Percentiles rank a stretch among this genome's conserved stretches.
These are phyloP conservation scores for Trichechus manatus DNA, from an alignment of 2,113 vertebrate genomes.

Conservation along the genomic window DNA sequence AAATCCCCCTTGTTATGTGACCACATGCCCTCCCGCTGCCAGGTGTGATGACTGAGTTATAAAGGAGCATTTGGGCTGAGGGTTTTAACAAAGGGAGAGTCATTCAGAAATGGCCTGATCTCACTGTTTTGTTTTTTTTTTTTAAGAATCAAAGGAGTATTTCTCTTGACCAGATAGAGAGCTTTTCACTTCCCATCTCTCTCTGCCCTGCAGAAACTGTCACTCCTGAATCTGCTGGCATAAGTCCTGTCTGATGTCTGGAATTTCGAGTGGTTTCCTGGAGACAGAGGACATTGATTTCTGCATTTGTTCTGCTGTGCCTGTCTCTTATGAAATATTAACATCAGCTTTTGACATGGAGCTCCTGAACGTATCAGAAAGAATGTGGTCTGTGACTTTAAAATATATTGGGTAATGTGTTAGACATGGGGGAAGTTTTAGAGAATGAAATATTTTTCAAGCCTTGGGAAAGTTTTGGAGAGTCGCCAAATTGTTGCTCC, in stretches of 20 bases:
- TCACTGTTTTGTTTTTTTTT: background rate
- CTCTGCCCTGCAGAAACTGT: background rate
- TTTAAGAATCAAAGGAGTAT: background rate
- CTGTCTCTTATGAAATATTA: constrained; percentile 68
- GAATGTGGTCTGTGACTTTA: constrained; percentile 60
- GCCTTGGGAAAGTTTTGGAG: constrained; percentile 9
- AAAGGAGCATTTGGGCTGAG: background rate
- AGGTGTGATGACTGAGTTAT: background rate
- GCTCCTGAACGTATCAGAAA: constrained; percentile 71
- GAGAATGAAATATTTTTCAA: background rate
- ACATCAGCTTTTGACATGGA: constrained; percentile 61
- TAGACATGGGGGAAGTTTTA: constrained; percentile 24
- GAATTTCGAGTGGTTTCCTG: constrained; percentile 66
- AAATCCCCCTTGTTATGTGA: background rate
- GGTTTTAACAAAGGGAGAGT: background rate
- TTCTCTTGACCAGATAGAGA: constrained; percentile 35
- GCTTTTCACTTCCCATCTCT: background rate
- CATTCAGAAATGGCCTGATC: background rate
- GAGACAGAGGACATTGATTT: constrained; percentile 81
- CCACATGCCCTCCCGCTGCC: background rate
- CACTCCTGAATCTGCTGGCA: background rate
- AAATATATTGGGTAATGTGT: constrained; percentile 64
- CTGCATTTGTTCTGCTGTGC: constrained; percentile 63
- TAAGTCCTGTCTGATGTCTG: constrained; percentile 49
- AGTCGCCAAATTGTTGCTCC: background rate